phyloP scores from a whole-genome alignment of 1,140 invertebrate genomes.

The Diabrotica undecimpunctata region DNA sequence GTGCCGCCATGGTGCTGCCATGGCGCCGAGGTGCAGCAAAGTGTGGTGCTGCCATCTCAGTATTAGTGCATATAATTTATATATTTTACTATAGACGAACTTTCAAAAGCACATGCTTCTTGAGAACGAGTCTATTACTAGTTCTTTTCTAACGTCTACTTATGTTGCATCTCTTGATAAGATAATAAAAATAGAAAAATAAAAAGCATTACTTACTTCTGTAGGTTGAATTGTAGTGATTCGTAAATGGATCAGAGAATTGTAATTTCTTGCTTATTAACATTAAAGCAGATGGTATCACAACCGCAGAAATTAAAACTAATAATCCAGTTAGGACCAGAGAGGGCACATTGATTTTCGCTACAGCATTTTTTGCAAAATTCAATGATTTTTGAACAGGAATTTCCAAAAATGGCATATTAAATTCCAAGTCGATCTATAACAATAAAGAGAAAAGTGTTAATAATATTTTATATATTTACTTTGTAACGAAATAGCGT shows the following conservation, averaged over 20 bases:
- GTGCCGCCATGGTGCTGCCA: no score
- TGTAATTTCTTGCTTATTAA: slow-evolving; percentile 28
- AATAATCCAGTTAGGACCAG: slow-evolving; percentile 38
- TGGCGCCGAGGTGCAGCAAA: no score
- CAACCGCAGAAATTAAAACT: slow-evolving; percentile 33
- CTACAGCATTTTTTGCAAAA: slow-evolving; percentile 32
- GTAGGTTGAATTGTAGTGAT: neutral
- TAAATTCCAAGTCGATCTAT: slow-evolving; percentile 44
- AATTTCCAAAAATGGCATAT: slow-evolving; percentile 43
- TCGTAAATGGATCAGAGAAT: neutral
- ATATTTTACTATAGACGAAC: no score
- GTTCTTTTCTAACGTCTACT: no score
- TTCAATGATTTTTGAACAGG: slow-evolving; percentile 41
- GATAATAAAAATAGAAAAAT: no score
- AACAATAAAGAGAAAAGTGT: slow-evolving; percentile 19
- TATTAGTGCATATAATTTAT: no score
- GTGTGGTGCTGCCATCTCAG: no score
- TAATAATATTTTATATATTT: neutral
- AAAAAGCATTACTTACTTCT: slow-evolving; percentile 4
- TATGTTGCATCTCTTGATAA: no score
- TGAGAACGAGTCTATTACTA: no score
- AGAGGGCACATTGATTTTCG: slow-evolving; percentile 42
- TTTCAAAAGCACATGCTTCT: no score
- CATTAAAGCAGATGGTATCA: slow-evolving; percentile 33
- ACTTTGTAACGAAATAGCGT: slow-evolving; percentile 3